A percentile compares a stretch with the other conserved stretches of the same genome.
Conservation (phyloP, 2,797 vertebrate species). For the Ptychadena robeensis region DNA sequence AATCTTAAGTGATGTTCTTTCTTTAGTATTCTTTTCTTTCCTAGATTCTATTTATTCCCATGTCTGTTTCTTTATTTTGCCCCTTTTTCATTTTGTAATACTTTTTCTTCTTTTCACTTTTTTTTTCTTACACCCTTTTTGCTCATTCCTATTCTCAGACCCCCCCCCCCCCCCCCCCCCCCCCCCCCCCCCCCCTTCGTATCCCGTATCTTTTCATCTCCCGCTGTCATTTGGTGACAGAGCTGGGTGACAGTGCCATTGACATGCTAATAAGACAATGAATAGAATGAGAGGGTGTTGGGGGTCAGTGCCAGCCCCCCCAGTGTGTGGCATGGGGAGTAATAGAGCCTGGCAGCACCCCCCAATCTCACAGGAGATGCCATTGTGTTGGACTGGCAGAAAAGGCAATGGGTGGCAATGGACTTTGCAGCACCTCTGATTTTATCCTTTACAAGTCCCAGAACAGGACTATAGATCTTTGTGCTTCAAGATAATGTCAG, state of each 20-base stretch:
- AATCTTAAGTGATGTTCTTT: background rate
- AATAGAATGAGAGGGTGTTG: slow-evolving; percentile 52
- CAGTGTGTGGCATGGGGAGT: slow-evolving; percentile 58
- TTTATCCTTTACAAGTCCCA: background rate
- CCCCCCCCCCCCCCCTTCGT: slow-evolving; percentile 20
- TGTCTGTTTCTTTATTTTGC: background rate
- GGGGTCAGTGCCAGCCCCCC: slow-evolving; percentile 51
- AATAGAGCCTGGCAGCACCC: slow-evolving; percentile 56
- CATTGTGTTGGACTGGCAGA: slow-evolving; percentile 52
- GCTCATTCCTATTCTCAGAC: slow-evolving; percentile 24
- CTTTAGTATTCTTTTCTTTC: background rate
- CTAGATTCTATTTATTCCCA: background rate
- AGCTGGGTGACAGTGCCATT: slow-evolving; percentile 56
- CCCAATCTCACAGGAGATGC: slow-evolving; percentile 38
- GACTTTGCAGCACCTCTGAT: slow-evolving; percentile 16
- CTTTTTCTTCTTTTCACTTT: slow-evolving; percentile 38
- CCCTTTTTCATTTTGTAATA: slow-evolving; percentile 19
- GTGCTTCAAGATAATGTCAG: background rate
- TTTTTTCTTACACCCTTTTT: background rate
- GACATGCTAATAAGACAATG: slow-evolving; percentile 45
- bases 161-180: slow-evolving; percentile 19
- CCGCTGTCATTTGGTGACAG: slow-evolving; percentile 51
- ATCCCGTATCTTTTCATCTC: slow-evolving; percentile 51
- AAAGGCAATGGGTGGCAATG: slow-evolving; percentile 26
- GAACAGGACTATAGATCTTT: background rate